Base-by-base conservation (phyloP, 2,888 invertebrate species). In the Dioctria linearis region DNA sequence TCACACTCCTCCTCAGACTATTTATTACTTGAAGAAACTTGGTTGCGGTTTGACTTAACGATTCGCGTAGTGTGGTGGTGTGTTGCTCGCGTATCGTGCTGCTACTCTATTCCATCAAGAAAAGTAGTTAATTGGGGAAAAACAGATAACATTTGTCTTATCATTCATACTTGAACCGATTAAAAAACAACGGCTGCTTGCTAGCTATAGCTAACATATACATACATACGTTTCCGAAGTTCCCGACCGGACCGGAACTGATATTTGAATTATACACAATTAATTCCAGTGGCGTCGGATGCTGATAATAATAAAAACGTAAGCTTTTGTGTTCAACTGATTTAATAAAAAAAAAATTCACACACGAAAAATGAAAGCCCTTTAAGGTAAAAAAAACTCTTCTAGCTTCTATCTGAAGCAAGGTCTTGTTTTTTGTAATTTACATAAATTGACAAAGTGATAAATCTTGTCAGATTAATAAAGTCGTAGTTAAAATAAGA, bases 121-220 rank as follows among this genome's bases (percentile, higher is more conserved):
- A n/a, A 54, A n/a, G 11, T 54, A 11, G 54, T 54, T 54, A 54
- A 54, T 54, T 54, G 54, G 4, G 46, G 25, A 25, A 25, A 25
- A 25, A 25, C 25, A 46, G 54, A 54, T 54, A 54, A 54, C 54
- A 54, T n/a, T 54, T 54, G 54, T 54, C 54, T 54, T 54, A 54
- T 54, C 54, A 25, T 25, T 25, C 25, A 54, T 11, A 54, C 54
- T 6, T 11, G 54, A 54, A 54, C 8, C 54, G 54, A n/a, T 11
- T n/a, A 25, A 25, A 25, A 25, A 25, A 4, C 54, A 8, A 54
- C 54, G 54, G 11, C 54, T n/a, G 6, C 54, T 54, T 25, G 25
- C 25, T 25, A 25, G 25, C 25, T 25, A n/a, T n/a, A 25, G 25
- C 25, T 25, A 25, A 25, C 25, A 25, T 25, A 25, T 25, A 25